A percentile compares a stretch with the other conserved stretches of the same genome.
Evolutionary conservation across 2,113 vertebrate genomes (phyloP).

Genomic region (Strigops habroptila): DNA sequence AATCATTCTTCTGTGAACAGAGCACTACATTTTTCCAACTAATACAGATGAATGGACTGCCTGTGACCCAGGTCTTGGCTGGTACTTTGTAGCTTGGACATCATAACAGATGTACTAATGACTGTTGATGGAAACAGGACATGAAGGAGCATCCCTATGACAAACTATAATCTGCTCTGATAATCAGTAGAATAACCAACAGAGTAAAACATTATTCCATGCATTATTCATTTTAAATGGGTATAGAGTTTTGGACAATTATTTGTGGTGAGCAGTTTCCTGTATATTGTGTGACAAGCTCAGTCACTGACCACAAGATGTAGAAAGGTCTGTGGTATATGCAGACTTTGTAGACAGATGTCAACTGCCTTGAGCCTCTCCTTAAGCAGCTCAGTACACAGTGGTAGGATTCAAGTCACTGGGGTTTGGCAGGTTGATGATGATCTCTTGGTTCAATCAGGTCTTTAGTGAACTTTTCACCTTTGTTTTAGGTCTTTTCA

Average conservation of each 20-base stretch:
- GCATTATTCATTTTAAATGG: not conserved
- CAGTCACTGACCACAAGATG: not conserved
- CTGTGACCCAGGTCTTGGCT: not conserved
- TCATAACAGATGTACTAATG: not conserved
- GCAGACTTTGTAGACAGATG: not conserved
- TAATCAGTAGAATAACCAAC: not conserved
- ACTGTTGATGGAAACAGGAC: slow-evolving; percentile 30
- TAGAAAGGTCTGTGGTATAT: not conserved
- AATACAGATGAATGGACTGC: not conserved
- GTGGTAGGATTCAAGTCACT: not conserved
- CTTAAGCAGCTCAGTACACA: not conserved
- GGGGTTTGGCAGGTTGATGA: not conserved
- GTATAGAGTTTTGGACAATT: not conserved
- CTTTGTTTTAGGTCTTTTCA: not conserved
- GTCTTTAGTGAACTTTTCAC: not conserved
- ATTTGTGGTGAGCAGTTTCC: not conserved
- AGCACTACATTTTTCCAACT: not conserved
- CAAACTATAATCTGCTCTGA: not conserved
- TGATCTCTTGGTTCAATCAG: not conserved
- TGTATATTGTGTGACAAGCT: not conserved
- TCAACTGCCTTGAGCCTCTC: not conserved
- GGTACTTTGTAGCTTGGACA: not conserved
- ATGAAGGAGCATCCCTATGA: not conserved
- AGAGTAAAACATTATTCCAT: not conserved
- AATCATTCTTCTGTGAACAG: not conserved